Evolutionary conservation across 2,888 invertebrate species (phyloP).

Genomic region (Idaea biselata): DNA sequence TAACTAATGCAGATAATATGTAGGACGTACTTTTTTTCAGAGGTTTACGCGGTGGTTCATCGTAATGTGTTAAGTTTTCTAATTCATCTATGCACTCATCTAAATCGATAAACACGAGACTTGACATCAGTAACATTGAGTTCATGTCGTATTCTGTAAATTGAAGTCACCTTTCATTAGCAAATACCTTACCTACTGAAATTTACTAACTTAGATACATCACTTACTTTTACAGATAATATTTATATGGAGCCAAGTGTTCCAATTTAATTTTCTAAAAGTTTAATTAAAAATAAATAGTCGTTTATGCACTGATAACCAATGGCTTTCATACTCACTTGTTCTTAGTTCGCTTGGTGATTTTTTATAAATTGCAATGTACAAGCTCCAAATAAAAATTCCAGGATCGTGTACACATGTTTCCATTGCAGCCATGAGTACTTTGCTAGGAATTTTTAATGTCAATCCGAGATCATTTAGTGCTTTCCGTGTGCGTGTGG

Average conservation of each 20-base stretch:
- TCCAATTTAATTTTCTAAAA: too few species aligned
- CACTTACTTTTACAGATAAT: too few species aligned
- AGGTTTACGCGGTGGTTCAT: constrained; percentile 28
- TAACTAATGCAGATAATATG: too few species aligned
- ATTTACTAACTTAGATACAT: background rate
- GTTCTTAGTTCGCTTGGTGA: constrained; percentile 52
- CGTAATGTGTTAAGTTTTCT: constrained; percentile 42
- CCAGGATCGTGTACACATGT: constrained; percentile 58
- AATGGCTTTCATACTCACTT: constrained; percentile 34
- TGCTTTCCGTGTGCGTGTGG: constrained; percentile 49
- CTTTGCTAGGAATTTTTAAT: constrained; percentile 41
- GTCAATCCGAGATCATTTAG: constrained; percentile 60
- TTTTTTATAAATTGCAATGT: constrained; percentile 52
- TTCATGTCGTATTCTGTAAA: constrained; percentile 65
- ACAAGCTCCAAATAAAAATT: constrained; percentile 70
- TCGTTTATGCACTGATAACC: background rate
- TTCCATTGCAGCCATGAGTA: constrained; percentile 57
- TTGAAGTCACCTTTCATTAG: too few species aligned
- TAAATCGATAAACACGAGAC: constrained; percentile 65
- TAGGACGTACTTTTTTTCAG: constrained; percentile 39
- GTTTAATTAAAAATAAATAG: too few species aligned
- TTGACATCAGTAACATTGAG: constrained; percentile 62
- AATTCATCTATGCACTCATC: constrained; percentile 56
- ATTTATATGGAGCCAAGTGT: too few species aligned
- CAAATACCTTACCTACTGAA: too few species aligned